A percentile compares a stretch with the other conserved stretches of the same genome.
Conservation (phyloP, 1,140 invertebrate genomes). For the Drosophila tristis region DNA sequence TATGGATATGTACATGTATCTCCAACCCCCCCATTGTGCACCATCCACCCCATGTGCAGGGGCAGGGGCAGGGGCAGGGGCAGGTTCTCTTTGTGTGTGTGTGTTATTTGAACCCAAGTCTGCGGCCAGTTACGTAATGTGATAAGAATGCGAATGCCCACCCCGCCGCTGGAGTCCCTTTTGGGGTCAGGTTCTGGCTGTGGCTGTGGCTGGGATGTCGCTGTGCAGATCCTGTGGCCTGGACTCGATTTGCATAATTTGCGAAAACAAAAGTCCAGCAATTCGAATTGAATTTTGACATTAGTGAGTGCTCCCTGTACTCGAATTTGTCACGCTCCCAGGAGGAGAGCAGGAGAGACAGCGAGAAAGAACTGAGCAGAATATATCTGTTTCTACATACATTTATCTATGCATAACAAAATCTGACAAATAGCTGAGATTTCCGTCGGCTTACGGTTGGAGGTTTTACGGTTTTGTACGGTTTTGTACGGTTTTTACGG, state of each 20-base stretch:
- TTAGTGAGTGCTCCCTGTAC: constrained; percentile 42
- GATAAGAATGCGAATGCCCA: constrained; percentile 69
- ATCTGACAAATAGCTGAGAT: constrained; percentile 70
- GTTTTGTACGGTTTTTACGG: background rate
- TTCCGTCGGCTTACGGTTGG: constrained; percentile 38
- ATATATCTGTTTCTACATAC: background rate
- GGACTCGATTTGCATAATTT: constrained; percentile 69
- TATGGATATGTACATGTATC: constrained; percentile 11
- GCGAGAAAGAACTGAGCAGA: background rate
- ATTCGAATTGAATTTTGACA: constrained; percentile 79
- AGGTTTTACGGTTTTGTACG: background rate
- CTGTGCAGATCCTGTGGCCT: too few relatives aligned
- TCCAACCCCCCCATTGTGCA: constrained; percentile 1
- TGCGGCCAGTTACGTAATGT: constrained; percentile 79
- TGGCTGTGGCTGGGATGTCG: too few relatives aligned
- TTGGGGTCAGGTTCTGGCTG: too few relatives aligned
- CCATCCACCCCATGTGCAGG: constrained; percentile 21
- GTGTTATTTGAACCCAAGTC: constrained; percentile 72
- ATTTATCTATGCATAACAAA: constrained; percentile 21
- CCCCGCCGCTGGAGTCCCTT: background rate
- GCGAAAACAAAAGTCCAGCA: constrained; percentile 39
- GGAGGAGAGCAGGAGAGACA: background rate
- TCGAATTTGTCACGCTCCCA: constrained; percentile 55
- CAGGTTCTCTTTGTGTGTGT: constrained; percentile 1
- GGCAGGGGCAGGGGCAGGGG: background rate